Conservation (phyloP, 2,797 vertebrate species). For the Amblyraja radiata region DNA sequence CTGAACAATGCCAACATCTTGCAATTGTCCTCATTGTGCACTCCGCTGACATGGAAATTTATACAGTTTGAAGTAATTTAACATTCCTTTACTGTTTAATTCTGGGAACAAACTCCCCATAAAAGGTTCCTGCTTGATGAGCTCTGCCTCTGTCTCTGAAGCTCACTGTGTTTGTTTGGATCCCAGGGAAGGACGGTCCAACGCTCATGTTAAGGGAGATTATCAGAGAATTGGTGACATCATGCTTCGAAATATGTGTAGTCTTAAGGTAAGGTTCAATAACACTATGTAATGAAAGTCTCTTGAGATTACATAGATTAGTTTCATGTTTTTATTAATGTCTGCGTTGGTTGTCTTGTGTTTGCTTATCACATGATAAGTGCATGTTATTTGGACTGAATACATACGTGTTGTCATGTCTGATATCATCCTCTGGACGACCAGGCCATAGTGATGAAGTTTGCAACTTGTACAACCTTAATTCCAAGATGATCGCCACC, state of each 20-base stretch:
- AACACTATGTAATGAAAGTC: neutral
- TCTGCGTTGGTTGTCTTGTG: neutral
- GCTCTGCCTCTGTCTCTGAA: neutral
- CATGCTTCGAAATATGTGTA: conserved; percentile 81
- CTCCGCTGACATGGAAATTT: too few relatives aligned
- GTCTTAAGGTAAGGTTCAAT: conserved; percentile 69
- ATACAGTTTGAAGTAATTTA: too few relatives aligned
- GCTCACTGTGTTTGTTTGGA: neutral
- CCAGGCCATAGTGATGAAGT: too few relatives aligned
- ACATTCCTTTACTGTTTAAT: too few relatives aligned
- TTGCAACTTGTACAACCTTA: too few relatives aligned
- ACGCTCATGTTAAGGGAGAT: conserved; percentile 66
- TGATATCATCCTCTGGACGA: too few relatives aligned
- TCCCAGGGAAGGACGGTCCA: conserved; percentile 79
- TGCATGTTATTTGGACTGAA: neutral
- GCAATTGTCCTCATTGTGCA: too few relatives aligned
- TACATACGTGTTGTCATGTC: too few relatives aligned
- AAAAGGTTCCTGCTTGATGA: neutral
- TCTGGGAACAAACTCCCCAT: too few relatives aligned
- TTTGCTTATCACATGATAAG: neutral
- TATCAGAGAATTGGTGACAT: conserved; percentile 84
- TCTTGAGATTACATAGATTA: neutral
- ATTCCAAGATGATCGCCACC: too few relatives aligned
- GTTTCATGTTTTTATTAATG: neutral
- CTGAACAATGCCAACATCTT: too few relatives aligned